Evolutionary conservation across 2,113 vertebrate species (phyloP), one percentile per base, ranked within the genome.

Genomic region (Puffinus mauretanicus): DNA sequence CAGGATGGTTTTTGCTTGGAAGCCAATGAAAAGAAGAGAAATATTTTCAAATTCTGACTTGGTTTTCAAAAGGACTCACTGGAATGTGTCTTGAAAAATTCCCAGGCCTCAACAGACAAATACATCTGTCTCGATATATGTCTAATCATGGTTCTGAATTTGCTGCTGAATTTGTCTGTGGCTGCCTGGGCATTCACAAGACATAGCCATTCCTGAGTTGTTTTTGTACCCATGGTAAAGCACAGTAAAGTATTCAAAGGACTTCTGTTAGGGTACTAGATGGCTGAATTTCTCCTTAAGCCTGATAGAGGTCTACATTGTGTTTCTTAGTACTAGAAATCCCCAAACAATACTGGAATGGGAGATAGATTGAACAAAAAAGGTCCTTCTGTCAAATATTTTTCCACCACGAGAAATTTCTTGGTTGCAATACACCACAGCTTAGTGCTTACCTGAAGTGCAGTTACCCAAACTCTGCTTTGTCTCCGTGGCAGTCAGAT

Each of bases 71-170:
- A 27, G 21, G 46, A 51, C 70, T 62, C 65, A 60, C 66, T 82
- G 65, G 73, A 97, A 91, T 30, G 76, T 58, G 46, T 84, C 76
- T 94, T 93, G 69, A 97, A 94, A 84, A 80, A 72, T 84, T 94
- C 88, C 90, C 62, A 83, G 86, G 36, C 83, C 86, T 93, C 86
- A 88, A 65, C 70, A 93, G 88, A 86, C 21, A 82, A 93, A 76
- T 51, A 30, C 13, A 29, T 78, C 80, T 64, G 62, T 86, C 58
- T 88, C 57, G 6, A 77, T 96, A 62, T 64, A 86, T 4, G 15
- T 90, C 65, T 83, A 66, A 36, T 40, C 19, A 13, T 62, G 69
- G 82, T 85, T 92, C 88, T 78, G 36, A 38, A 38, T 38, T 38
- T 38, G n/a, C 26, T 0, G 0, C 51, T 86, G 55, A 87, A 70